phyloP scores from a whole-genome alignment of 2,888 invertebrate species.

The Hirudinaria manillensis region DNA sequence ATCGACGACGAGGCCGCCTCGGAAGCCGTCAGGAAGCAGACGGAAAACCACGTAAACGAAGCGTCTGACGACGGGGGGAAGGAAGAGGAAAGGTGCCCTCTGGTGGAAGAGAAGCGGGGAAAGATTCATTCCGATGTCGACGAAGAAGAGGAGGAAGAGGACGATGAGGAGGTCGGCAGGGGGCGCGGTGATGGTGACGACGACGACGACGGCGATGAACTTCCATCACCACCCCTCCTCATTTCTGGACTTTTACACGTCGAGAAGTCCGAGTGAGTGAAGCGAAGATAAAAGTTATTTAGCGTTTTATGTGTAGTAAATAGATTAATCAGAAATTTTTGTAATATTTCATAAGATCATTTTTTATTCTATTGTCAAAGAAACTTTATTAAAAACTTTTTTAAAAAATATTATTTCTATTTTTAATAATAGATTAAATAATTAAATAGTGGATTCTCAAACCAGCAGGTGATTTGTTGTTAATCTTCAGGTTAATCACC shows the following conservation, averaged over 20 bases:
- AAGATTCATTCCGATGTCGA: not conserved
- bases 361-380: no score
- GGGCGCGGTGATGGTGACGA: not conserved
- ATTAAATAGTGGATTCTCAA: not conserved
- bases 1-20: not conserved
- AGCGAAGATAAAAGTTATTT: no score
- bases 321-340: no score
- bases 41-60: not conserved
- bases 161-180: not conserved
- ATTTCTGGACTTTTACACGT: no score
- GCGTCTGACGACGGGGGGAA: not conserved
- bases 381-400: no score
- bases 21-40: not conserved
- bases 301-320: no score
- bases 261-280: no score
- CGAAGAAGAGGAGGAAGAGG: not conserved
- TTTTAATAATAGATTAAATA: no score
- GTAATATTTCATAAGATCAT: no score
- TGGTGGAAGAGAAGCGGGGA: not conserved
- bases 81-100: not conserved
- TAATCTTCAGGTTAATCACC: constrained; percentile 15
- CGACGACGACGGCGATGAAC: not conserved
- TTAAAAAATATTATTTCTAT: no score
- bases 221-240: not conserved
- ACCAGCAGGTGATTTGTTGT: not conserved